These are phyloP conservation scores for Altica lythri DNA, from an alignment of 2,888 invertebrate species.

Conservation along the genomic window DNA sequence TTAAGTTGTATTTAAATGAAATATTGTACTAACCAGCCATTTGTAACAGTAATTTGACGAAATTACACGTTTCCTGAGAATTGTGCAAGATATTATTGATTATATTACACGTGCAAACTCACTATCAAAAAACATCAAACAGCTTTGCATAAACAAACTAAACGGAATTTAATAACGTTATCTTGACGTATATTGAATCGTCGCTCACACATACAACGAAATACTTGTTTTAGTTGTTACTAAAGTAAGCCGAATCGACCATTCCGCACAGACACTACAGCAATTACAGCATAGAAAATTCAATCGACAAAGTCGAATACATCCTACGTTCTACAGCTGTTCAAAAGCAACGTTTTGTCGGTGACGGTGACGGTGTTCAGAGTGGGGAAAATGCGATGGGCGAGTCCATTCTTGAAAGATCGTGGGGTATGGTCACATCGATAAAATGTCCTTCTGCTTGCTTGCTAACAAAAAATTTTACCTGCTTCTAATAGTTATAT, in stretches of 20 bases:
- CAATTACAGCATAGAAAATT: neutral
- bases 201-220: conserved; percentile 10
- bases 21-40: conserved; percentile 31
- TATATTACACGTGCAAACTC: conserved; percentile 13
- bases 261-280: conserved; percentile 4
- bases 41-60: conserved; percentile 12
- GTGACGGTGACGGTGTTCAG: conserved; percentile 2
- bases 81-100: conserved; percentile 16
- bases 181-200: neutral
- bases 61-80: conserved; percentile 19
- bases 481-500: no score
- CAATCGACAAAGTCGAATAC: neutral
- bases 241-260: conserved; percentile 14
- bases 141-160: neutral
- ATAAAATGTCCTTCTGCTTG: no score
- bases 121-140: neutral
- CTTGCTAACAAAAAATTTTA: no score
- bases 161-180: neutral
- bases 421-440: conserved; percentile 27
- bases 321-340: conserved; percentile 24
- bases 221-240: neutral
- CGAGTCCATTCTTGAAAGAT: conserved; percentile 35
- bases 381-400: conserved; percentile 39
- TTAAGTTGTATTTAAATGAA: no score
- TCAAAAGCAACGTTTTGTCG: conserved; percentile 17